Evolutionary conservation across 2,888 invertebrate genomes (phyloP).

Genomic region (Coleophora flavipennella): DNA sequence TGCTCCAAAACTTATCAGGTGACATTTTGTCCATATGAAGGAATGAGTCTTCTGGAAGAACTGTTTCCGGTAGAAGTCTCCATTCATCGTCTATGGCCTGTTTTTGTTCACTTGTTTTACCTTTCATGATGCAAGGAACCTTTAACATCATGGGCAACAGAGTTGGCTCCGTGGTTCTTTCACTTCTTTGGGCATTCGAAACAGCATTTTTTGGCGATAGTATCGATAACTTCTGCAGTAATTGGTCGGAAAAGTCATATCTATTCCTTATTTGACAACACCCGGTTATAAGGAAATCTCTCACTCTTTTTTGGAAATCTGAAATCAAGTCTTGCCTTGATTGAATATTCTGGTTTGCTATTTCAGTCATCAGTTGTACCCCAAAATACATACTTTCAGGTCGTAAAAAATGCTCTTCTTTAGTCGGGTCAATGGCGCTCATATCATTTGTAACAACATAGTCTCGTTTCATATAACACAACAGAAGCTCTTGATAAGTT

Average conservation of each 20-base stretch:
- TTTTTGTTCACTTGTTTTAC: background rate
- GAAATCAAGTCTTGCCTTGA: background rate
- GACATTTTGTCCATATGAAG: background rate
- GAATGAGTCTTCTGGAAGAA: background rate
- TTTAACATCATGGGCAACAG: background rate
- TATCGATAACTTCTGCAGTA: background rate
- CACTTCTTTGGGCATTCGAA: too few species aligned
- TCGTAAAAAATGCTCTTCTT: background rate
- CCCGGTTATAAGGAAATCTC: background rate
- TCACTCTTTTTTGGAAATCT: background rate
- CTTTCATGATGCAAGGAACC: background rate
- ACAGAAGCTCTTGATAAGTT: background rate
- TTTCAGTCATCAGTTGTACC: background rate
- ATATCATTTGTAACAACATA: background rate
- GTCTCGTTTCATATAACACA: background rate
- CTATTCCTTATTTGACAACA: background rate
- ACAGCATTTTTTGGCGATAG: background rate
- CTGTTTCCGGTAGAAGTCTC: background rate
- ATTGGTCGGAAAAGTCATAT: background rate
- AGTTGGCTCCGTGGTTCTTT: background rate
- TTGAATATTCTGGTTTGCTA: background rate
- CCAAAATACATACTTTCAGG: background rate
- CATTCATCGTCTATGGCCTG: background rate
- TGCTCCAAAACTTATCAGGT: background rate
- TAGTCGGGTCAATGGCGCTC: background rate